These are phyloP conservation scores for Chunga burmeisteri DNA, from an alignment of 2,113 vertebrate genomes.

Conservation along the genomic window DNA sequence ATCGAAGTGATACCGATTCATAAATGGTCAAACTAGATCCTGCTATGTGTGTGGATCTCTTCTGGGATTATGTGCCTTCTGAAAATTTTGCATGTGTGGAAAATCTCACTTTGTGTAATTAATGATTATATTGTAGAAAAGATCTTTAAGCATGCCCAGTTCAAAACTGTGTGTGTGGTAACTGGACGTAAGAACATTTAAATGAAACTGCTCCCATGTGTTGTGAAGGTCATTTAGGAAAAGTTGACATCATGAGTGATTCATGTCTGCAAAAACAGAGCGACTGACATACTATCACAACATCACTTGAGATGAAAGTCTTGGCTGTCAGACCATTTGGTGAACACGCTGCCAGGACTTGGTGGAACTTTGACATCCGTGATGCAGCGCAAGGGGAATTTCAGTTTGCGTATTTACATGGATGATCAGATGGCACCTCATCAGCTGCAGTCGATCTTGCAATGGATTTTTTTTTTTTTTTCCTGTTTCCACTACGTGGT, in stretches of 20 bases:
- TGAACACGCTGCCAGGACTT: not conserved
- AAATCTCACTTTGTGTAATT: not conserved
- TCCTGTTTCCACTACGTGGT: not conserved
- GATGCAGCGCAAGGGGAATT: not conserved
- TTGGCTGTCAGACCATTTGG: conserved; percentile 5
- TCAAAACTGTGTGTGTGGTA: conserved; percentile 20
- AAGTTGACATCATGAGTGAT: conserved; percentile 61
- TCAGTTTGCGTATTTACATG: not conserved
- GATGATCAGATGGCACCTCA: not conserved
- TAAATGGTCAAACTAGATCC: not conserved
- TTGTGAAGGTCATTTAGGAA: conserved; percentile 41
- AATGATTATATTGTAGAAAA: not conserved
- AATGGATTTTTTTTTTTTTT: not conserved
- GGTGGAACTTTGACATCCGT: conserved; percentile 6
- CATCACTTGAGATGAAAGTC: conserved; percentile 29
- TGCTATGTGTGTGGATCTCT: not conserved
- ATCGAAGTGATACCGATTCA: not conserved
- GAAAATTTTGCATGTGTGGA: not conserved
- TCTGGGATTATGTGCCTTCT: not conserved
- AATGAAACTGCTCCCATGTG: conserved; percentile 19
- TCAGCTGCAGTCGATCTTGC: not conserved
- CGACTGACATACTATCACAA: not conserved
- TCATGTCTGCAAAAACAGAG: conserved; percentile 62
- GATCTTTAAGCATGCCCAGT: not conserved
- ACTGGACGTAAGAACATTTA: not conserved